Percentiles rank a stretch among this genome's conserved stretches.
phyloP scores from a whole-genome alignment of 2,888 invertebrate genomes.

The Torymus tubicola region DNA sequence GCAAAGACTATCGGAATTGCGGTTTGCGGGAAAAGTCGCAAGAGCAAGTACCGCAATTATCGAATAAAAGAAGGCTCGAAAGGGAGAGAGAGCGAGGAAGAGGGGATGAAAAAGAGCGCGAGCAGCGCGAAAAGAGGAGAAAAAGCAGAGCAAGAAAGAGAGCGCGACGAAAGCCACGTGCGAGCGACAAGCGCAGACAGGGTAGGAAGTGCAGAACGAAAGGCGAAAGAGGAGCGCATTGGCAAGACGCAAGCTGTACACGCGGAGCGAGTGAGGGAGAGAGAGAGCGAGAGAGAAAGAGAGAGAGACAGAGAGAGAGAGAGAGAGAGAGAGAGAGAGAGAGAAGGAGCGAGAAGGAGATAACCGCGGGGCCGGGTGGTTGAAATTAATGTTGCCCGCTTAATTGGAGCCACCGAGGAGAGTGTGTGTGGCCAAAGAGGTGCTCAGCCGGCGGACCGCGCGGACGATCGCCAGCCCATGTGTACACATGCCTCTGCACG shows the following conservation, averaged over 20 bases:
- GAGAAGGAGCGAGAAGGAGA: conserved; percentile 30
- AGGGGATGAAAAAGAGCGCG: not conserved
- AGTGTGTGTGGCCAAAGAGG: conserved; percentile 74
- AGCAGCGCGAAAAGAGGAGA: not conserved
- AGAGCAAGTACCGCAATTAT: conserved; percentile 40
- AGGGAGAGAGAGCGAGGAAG: not conserved
- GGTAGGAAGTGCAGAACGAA: conserved; percentile 46
- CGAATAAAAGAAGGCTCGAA: conserved; percentile 18
- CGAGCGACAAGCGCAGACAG: conserved; percentile 50
- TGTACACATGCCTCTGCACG: too few species aligned
- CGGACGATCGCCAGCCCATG: too few species aligned
- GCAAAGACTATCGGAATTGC: too few species aligned
- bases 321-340: conserved; percentile 34
- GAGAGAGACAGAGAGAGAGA: conserved; percentile 21
- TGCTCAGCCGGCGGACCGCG: conserved; percentile 66
- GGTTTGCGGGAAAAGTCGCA: not conserved
- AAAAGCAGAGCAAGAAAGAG: conserved; percentile 36
- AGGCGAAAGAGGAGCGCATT: conserved; percentile 45
- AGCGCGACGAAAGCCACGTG: conserved; percentile 48
- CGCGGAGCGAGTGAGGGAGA: conserved; percentile 13
- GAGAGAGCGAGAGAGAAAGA: conserved; percentile 33
- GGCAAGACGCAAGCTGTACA: not conserved
- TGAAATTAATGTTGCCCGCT: conserved; percentile 76
- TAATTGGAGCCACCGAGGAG: conserved; percentile 75
- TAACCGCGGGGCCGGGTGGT: conserved; percentile 70